Percentiles rank a stretch among this genome's conserved stretches.
Evolutionary conservation across 2,797 vertebrate species (phyloP).

Genomic region (Coccyzus lansbergi): DNA sequence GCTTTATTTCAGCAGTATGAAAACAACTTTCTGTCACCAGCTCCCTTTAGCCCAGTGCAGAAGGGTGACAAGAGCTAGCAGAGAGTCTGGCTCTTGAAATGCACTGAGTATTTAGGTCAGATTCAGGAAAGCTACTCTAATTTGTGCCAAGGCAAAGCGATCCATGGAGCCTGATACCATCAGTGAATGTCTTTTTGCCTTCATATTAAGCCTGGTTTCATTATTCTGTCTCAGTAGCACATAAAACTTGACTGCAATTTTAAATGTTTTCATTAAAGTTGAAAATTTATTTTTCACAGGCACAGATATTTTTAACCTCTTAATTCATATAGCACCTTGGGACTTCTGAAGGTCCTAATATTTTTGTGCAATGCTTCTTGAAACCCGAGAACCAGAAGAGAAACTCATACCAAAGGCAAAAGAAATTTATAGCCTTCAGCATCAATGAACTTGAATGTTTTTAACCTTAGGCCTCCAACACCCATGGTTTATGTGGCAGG

Average conservation of each 20-base stretch:
- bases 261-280: neutral
- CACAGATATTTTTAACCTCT: neutral
- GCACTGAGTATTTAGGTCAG: neutral
- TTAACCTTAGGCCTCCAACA: neutral
- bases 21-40: neutral
- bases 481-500: neutral
- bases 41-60: neutral
- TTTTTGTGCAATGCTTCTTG: neutral
- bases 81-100: neutral
- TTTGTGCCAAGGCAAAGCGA: slow-evolving; percentile 18
- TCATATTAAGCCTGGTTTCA: neutral
- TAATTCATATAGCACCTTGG: neutral
- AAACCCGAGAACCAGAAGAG: neutral
- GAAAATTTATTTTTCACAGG: neutral
- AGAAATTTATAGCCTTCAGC: neutral
- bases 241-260: neutral
- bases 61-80: neutral
- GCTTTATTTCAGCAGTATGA: neutral
- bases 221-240: slow-evolving; percentile 19
- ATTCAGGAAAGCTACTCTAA: neutral
- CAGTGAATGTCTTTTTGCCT: neutral
- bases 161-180: neutral
- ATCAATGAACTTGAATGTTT: neutral
- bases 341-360: neutral
- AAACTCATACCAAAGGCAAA: neutral